Evolutionary conservation across 2,113 vertebrate genomes (phyloP), one percentile per base, ranked within the genome.

Genomic region (Mellivora capensis): DNA sequence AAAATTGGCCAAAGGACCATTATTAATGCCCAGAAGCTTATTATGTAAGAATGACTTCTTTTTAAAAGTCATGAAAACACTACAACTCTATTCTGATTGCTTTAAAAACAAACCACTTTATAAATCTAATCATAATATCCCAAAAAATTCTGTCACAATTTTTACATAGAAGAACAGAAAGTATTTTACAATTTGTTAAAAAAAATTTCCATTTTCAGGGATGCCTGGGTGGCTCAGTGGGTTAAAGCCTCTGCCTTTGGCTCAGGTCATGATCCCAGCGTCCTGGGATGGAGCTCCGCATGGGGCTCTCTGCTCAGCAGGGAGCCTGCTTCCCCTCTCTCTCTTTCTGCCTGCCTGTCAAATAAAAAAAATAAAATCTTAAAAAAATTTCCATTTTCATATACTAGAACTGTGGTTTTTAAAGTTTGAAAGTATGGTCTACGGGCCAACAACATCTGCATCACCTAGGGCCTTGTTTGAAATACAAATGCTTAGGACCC

Each of bases 71-170:
- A 54, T 54, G 52, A 54, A 54, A 85, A 94, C 17, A 85, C 81
- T 44, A 81, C 4, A 84, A 95, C 23, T 93, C 29, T n/a, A 79
- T 93, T 96, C 37, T 79, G 21, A 88, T 44, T 77, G 15, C 31
- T 97, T 96, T 87, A 69, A 91, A 88, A 91, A n/a, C 17, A 96
- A 97, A 64, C 15, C 74, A 82, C 61, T 39, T 95, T 93, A 61
- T 85, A 93, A 91, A 7, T 4, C 4, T 76, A 86, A 92, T 74
- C 90, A 76, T 37, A 52, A 62, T 57, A 86, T 44, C 5, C 27
- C 52, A 93, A 83, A 76, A 67, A 64, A 74, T 39, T n/a, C 39
- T 71, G 61, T 2, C 23, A 49, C 7, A 10, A 81, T 47, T 81
- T 95, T 95, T 79, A 72, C 10, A 80, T 23, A 57, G 54, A 44